phyloP scores from a whole-genome alignment of 2,797 vertebrate genomes.

The Coregonus ussuriensis region DNA sequence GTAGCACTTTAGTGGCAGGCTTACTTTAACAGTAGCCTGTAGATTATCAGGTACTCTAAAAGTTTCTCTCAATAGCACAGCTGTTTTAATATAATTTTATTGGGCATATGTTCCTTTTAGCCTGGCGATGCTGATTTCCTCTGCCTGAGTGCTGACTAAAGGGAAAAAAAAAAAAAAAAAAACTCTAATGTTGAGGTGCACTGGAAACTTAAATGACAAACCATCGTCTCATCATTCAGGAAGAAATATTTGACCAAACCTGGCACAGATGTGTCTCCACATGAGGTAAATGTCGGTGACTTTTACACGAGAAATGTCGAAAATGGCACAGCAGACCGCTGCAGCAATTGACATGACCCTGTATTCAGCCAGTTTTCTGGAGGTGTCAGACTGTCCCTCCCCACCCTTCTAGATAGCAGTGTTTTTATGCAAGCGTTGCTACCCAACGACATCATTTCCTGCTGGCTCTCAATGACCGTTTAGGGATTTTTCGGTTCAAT shows the following conservation, averaged over 20 bases:
- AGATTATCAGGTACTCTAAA: conserved; percentile 14
- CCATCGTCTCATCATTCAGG: neutral
- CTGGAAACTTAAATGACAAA: neutral
- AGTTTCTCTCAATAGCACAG: neutral
- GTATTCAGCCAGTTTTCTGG: neutral
- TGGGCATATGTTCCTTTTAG: neutral
- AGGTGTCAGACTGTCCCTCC: neutral
- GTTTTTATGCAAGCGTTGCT: neutral
- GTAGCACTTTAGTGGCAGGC: neutral
- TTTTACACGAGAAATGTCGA: neutral
- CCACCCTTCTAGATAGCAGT: neutral
- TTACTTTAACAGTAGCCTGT: neutral
- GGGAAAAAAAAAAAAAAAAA: neutral
- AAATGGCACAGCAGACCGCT: neutral
- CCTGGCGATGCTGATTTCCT: neutral
- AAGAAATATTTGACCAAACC: neutral
- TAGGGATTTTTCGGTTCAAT: neutral
- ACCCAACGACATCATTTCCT: neutral
- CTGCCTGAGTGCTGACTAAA: neutral
- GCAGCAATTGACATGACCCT: neutral
- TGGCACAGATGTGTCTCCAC: neutral
- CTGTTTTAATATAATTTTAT: conserved; percentile 14
- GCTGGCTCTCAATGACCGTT: neutral
- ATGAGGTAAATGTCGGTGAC: neutral
- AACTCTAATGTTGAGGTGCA: neutral